Base-by-base conservation (phyloP, 2,113 vertebrate genomes). In the Australoheros scitulus region DNA sequence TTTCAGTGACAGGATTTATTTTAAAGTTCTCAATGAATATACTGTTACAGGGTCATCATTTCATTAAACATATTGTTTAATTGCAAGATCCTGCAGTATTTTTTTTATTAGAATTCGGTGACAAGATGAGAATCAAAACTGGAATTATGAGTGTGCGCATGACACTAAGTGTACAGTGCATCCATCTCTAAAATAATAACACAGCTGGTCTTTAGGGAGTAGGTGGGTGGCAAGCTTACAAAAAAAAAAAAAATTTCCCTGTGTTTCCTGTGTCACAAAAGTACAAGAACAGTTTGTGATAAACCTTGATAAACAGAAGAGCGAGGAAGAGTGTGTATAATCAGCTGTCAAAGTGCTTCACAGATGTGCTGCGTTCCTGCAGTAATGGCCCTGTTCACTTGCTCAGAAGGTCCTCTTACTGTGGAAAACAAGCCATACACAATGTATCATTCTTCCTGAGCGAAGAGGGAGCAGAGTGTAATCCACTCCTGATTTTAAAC, bases 261-360 rank as follows among this genome's bases (percentile, higher is more conserved):
- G 95, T 95, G 88, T 91, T 96, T 97, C 89, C 88, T 94, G 95
- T 94, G 84, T 83, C 77, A 87, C 91, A 91, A 90, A 90, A 92
- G 78, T 79, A 61, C 79, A 85, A 43, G 64, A 85, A 89, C 89
- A 94, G 94, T 97, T 96, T 96, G 87, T 95, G 95, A 95, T 97
- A 92, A 95, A 93, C 96, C 93, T 91, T 91, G 95, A 94, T 97
- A 97, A 97, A 97, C 96, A 97, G 90, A 94, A 79, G 84, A 92
- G 85, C 20, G 18, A 93, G 91, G 91, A 88, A 43, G 91, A 90
- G 95, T 94, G 94, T 92, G 89, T 96, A 92, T 52, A 89, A 83
- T 90, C 88, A 87, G 75, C 93, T 95, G 94, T 94, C 93, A 88
- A 92, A 89, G 78, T 82, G 86, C 77, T 90, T 75, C 79, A 93